These are phyloP conservation scores for Gryllus bimaculatus DNA, from an alignment of 1,140 invertebrate genomes.

Conservation along the genomic window DNA sequence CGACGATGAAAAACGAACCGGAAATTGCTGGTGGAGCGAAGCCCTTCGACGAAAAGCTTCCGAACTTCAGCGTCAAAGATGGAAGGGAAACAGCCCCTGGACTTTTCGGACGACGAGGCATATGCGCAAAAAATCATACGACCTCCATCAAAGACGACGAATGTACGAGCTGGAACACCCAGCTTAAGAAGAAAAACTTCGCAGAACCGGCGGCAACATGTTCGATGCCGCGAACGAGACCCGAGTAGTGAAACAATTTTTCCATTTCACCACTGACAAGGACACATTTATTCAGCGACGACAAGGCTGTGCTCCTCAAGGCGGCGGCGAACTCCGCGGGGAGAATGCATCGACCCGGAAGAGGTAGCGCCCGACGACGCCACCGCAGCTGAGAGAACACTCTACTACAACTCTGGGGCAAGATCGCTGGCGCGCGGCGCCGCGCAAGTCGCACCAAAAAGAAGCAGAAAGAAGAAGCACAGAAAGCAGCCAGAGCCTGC, in stretches of 20 bases:
- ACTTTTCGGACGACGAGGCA: conserved; percentile 25
- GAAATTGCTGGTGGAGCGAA: conserved; percentile 8
- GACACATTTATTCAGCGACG: conserved; percentile 16
- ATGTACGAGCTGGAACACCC: conserved; percentile 10
- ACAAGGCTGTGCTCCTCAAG: neutral
- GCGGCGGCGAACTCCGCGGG: neutral
- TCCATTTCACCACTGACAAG: conserved; percentile 13
- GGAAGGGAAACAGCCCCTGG: conserved; percentile 16
- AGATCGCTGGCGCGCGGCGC: conserved; percentile 20
- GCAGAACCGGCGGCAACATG: conserved; percentile 12
- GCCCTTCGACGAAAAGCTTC: conserved; percentile 8
- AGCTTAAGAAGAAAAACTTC: conserved; percentile 11
- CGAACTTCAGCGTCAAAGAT: conserved; percentile 9
- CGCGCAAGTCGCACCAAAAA: conserved; percentile 71
- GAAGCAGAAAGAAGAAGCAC: conserved; percentile 68
- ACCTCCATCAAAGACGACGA: conserved; percentile 6
- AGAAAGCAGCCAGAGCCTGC: conserved; percentile 40
- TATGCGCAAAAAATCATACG: conserved; percentile 12
- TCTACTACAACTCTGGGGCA: conserved; percentile 12
- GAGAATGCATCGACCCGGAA: conserved; percentile 6
- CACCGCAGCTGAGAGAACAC: conserved; percentile 13
- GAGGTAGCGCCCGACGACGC: neutral
- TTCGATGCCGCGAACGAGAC: conserved; percentile 8
- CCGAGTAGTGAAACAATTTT: conserved; percentile 9
- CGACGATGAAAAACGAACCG: conserved; percentile 16